phyloP scores from a whole-genome alignment of 2,888 invertebrate species.

The Sphaeridia pumilis region DNA sequence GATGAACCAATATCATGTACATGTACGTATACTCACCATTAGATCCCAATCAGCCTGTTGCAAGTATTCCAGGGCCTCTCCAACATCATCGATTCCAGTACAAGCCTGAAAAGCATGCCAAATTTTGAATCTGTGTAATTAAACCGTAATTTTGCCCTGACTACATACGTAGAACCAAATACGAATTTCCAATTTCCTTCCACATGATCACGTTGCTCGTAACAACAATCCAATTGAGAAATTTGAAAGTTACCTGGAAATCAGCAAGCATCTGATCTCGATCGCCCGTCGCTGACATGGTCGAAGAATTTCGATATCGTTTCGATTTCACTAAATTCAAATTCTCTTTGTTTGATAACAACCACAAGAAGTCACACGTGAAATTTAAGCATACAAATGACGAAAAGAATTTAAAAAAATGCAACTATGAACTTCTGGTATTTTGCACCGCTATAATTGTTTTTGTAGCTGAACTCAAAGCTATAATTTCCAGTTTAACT shows the following conservation, averaged over 20 bases:
- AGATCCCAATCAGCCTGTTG: slow-evolving; percentile 80
- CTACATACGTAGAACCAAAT: no score
- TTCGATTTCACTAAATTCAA: not conserved
- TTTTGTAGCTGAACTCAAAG: no score
- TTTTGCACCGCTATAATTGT: no score
- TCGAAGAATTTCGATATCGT: not conserved
- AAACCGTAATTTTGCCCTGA: no score
- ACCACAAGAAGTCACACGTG: not conserved
- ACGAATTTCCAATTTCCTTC: no score
- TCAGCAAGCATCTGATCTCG: slow-evolving; percentile 36
- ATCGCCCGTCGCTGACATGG: slow-evolving; percentile 28
- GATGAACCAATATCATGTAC: no score
- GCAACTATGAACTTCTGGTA: not conserved
- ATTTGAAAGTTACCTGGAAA: slow-evolving; percentile 36
- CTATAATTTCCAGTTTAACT: no score
- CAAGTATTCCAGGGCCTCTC: slow-evolving; percentile 69
- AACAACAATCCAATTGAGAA: not conserved
- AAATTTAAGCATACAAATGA: slow-evolving; percentile 7
- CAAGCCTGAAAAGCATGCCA: slow-evolving; percentile 54
- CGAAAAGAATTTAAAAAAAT: not conserved
- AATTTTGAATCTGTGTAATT: no score
- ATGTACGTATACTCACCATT: slow-evolving; percentile 49
- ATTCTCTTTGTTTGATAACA: not conserved
- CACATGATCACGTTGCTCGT: no score
- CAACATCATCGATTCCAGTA: slow-evolving; percentile 81